Base-by-base conservation (phyloP, 2,797 vertebrate species). In the Enteromius trimaculatus region DNA sequence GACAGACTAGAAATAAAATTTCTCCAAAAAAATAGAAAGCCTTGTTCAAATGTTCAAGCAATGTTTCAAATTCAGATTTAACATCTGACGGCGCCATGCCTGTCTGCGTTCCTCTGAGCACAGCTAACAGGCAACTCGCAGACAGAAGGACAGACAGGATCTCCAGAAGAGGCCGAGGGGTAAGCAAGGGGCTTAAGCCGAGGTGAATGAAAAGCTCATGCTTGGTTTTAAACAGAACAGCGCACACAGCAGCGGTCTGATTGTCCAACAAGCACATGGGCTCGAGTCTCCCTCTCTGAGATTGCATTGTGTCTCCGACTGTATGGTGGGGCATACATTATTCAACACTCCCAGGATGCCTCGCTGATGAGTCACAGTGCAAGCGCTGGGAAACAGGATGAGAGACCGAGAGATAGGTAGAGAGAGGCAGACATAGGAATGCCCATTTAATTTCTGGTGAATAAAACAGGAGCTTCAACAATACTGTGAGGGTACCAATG, bases 311-410 rank as follows among this genome's bases (percentile, higher is more conserved):
- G 81, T 79, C 74, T 80, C 81, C n/a, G 64, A 51, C 62, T 81
- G 64, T 78, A 74, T 53, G 65, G 76, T 82, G 66, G 71, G 23
- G 49, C 62, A 88, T 88, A 82, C 86, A 88, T 88, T 88, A 88
- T 88, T 88, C 79, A 88, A 68, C 60, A 84, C 79, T 84, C 69
- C 39, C 84, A 87, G 79, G 81, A 86, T 86, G 82, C 82, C 68
- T 86, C 14, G 47, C 76, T 84, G 86, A 87, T 88, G 86, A 86
- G 84, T 80, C 72, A 80, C 53, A 62, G 71, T 77, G 71, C 53
- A 70, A 72, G 80, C 34, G 26, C 42, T 68, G 70, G 78, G 62
- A 70, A 23, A 74, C 5, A 29, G 51, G 74, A 55, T 79, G 34
- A 64, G 44, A 80, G 49, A 74, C 49, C 7, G 62, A 47, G 55